Base-by-base conservation (phyloP, 1,140 invertebrate species). In the Macrosteles quadrilineatus region DNA sequence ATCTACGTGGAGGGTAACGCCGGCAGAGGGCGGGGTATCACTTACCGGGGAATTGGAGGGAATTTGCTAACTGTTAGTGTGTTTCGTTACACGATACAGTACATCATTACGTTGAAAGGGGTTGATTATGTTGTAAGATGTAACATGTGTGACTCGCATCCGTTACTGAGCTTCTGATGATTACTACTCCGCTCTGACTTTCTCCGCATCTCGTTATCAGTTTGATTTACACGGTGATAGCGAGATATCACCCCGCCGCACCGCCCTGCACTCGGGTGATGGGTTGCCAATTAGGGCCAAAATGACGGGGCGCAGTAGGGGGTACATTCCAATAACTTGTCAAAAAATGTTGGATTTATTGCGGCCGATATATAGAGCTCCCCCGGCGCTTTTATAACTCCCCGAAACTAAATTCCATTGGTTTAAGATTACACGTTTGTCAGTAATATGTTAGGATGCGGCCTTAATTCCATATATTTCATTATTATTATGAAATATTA, bases 401-500 rank as follows among this genome's bases (percentile, higher is more conserved):
- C 21, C 25, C 66, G 50, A 50, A 53, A 53, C 50, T 68, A 68
- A 68, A 55, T 53, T 68, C 45, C 50, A 55, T 53, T 69, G 50
- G 50, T 69, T 43, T 57, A 36, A 57, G 50, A 57, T 57, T 69
- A 69, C 55, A 69, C 53, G 55, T 32, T 55, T 57, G 32, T 43
- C 55, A 59, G 32, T 59, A 55, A 55, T 68, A 68, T 57, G 50
- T 55, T 55, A 36, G 11, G 32, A 31, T 19, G 55, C 67, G 11
- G 29, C 47, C 50, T 59, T 55, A 69, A 69, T 69, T 59, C 32
- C 53, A 40, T 43, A 57, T 69, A 69, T 69, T 69, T 57, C 43
- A 68, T 57, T 57, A 68, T 57, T 57, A 66, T 32, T 66, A 66
- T 66, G 63, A 66, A 66, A 66, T 66, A 66, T 66, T 23, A 25